A percentile compares a stretch with the other conserved stretches of the same genome.
These are phyloP conservation scores for Amblyopsis rosae DNA, from an alignment of 2,113 vertebrate species.

Conservation along the genomic window DNA sequence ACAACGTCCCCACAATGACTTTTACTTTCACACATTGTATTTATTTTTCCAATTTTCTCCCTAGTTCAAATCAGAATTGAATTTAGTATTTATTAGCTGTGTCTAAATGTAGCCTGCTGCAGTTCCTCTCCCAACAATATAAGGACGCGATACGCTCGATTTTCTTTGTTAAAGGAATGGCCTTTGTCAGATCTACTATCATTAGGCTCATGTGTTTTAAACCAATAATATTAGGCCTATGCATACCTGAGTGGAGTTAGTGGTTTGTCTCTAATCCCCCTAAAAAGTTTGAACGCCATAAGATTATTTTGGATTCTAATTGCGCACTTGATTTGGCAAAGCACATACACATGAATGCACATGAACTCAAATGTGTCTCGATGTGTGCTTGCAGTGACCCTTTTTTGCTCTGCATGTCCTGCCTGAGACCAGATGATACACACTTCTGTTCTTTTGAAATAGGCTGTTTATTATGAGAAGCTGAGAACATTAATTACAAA, in stretches of 20 bases:
- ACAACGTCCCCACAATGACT: slow-evolving; percentile 65
- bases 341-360: no score
- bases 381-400: no score
- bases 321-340: no score
- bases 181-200: background rate
- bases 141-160: slow-evolving; percentile 22
- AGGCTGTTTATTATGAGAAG: slow-evolving; percentile 41
- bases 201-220: background rate
- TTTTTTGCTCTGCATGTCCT: no score
- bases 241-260: no score
- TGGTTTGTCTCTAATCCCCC: no score
- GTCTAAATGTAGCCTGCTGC: slow-evolving; percentile 64
- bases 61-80: slow-evolving; percentile 64
- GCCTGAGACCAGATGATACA: no score
- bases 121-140: slow-evolving; percentile 46
- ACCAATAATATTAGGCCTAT: no score
- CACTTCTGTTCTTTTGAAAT: no score
- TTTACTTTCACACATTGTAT: slow-evolving; percentile 60
- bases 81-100: slow-evolving; percentile 71
- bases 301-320: no score
- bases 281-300: no score
- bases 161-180: slow-evolving; percentile 26
- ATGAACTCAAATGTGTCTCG: no score
- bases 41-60: slow-evolving; percentile 55
- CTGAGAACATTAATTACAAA: slow-evolving; percentile 46